Evolutionary conservation across 1,140 invertebrate species (phyloP).

Genomic region (Zaprionus ornatus): DNA sequence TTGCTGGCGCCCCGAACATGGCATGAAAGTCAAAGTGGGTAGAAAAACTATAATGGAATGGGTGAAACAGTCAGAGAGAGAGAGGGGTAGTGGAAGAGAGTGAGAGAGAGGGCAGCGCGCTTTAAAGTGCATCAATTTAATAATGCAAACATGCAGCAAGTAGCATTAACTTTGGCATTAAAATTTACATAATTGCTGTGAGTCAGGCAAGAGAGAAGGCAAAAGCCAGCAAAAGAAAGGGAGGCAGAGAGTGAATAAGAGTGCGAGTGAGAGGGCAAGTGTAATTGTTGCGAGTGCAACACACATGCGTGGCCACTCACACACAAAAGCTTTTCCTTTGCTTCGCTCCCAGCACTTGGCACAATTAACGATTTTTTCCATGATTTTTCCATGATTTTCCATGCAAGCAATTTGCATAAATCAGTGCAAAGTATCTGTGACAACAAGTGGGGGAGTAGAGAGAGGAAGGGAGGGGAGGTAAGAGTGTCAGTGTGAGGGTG

Average conservation of each 20-base stretch:
- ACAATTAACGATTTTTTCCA: slow-evolving; percentile 79
- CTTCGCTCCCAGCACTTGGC: slow-evolving; percentile 68
- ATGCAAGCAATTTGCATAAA: slow-evolving; percentile 75
- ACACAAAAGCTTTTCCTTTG: slow-evolving; percentile 23
- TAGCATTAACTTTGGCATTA: slow-evolving; percentile 71
- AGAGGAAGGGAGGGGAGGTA: neutral
- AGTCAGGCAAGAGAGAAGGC: slow-evolving; percentile 46
- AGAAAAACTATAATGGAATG: neutral
- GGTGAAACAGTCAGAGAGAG: neutral
- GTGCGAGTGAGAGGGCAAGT: neutral
- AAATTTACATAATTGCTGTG: slow-evolving; percentile 74
- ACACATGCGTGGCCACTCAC: slow-evolving; percentile 35
- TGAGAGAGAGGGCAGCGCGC: neutral
- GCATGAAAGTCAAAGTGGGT: slow-evolving; percentile 1
- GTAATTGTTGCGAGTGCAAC: slow-evolving; percentile 33
- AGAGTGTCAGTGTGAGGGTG: neutral
- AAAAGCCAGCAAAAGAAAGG: neutral
- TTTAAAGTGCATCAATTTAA: slow-evolving; percentile 77
- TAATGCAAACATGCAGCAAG: slow-evolving; percentile 76
- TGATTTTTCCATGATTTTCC: slow-evolving; percentile 56
- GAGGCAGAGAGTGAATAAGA: neutral
- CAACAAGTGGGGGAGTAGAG: slow-evolving; percentile 39
- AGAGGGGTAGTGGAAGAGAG: slow-evolving; percentile 18
- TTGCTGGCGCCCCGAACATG: slow-evolving; percentile 38
- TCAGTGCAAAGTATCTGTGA: slow-evolving; percentile 80